phyloP scores from a whole-genome alignment of 2,113 vertebrate genomes.

The Trematomus loennbergii region DNA sequence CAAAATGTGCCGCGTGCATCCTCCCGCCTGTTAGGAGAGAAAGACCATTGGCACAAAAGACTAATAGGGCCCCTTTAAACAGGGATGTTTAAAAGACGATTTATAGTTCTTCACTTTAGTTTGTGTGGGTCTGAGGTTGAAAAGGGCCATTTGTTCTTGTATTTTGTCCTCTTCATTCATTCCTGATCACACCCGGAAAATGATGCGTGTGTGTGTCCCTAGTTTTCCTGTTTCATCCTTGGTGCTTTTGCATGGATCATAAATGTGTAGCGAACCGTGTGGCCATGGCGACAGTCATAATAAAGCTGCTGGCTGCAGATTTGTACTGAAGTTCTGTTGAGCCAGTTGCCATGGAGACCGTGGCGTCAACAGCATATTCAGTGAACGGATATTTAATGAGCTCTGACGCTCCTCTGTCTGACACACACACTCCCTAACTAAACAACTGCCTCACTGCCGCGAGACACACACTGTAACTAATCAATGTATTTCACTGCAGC shows the following conservation, averaged over 20 bases:
- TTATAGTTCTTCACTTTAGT: no score
- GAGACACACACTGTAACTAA: background rate
- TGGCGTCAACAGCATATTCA: slow-evolving; percentile 48
- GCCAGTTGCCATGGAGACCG: slow-evolving; percentile 70
- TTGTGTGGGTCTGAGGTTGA: no score
- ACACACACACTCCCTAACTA: slow-evolving; percentile 37
- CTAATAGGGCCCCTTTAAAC: no score
- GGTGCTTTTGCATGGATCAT: background rate
- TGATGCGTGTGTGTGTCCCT: background rate
- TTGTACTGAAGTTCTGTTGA: slow-evolving; percentile 72
- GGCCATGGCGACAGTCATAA: slow-evolving; percentile 79
- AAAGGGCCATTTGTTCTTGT: background rate
- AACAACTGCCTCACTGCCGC: slow-evolving; percentile 48
- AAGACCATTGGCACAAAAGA: no score
- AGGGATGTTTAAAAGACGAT: no score
- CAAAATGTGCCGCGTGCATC: no score
- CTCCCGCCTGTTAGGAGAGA: no score
- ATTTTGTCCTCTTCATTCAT: background rate
- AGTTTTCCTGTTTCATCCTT: slow-evolving; percentile 6
- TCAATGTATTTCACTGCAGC: background rate
- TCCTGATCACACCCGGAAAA: background rate
- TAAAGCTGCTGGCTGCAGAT: slow-evolving; percentile 54
- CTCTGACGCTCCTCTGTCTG: slow-evolving; percentile 62
- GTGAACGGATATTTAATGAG: slow-evolving; percentile 62
- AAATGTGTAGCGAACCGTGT: slow-evolving; percentile 32